These are phyloP conservation scores for Radopholus similis DNA, from an alignment of 1,140 invertebrate genomes.

Conservation along the genomic window DNA sequence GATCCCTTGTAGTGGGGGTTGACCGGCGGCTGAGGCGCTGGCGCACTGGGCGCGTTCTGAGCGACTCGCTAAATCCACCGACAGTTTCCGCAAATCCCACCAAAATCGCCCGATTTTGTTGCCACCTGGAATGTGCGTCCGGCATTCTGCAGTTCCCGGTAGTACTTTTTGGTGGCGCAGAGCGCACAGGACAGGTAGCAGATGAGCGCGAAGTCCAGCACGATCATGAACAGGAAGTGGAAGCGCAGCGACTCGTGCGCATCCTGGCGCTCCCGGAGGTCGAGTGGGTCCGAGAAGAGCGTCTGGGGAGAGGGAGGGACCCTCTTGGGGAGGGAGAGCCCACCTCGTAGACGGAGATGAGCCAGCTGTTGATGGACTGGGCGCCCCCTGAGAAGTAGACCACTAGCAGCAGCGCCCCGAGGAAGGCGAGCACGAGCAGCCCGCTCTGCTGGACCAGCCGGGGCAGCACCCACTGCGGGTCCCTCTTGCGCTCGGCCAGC, in stretches of 20 bases:
- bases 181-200: constrained; percentile 34
- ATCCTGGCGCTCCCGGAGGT: constrained; percentile 5
- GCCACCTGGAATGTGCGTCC: constrained; percentile 2
- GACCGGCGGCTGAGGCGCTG: constrained; percentile 20
- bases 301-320: not conserved
- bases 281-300: constrained; percentile 4
- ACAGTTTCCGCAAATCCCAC: not conserved
- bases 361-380: constrained; percentile 23
- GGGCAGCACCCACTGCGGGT: constrained; percentile 34
- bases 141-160: constrained; percentile 25
- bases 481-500: constrained; percentile 22
- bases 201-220: constrained; percentile 38
- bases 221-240: constrained; percentile 27
- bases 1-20: constrained; percentile 35
- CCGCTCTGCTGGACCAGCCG: constrained; percentile 37
- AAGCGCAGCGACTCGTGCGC: constrained; percentile 11
- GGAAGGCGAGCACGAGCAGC: constrained; percentile 25
- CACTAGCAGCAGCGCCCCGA: constrained; percentile 18
- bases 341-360: constrained; percentile 33
- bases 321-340: not conserved
- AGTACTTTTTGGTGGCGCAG: constrained; percentile 33
- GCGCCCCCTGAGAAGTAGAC: constrained; percentile 32
- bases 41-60: constrained; percentile 14
- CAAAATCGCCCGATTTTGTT: not conserved
- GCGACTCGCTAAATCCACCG: constrained; percentile 13